Evolutionary conservation across 2,888 invertebrate species (phyloP), one percentile per base, ranked within the genome.

Genomic region (Troides oblongomaculatus): DNA sequence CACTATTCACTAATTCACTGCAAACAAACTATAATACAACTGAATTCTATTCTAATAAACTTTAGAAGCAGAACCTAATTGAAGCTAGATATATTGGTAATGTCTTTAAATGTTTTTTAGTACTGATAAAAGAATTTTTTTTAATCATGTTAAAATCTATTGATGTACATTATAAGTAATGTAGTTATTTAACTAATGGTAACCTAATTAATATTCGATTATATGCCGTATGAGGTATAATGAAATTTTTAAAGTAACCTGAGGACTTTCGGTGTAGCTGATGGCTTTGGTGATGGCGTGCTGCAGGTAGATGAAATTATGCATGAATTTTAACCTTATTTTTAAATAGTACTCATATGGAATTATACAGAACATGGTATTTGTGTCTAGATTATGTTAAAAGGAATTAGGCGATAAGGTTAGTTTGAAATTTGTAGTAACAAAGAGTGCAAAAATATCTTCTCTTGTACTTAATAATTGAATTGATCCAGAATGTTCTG

Each of bases 261-360:
- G 92, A 92, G 84, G 90, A 81, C 81, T 92, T 92, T 91, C 92
- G 85, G 89, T 92, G 92, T 88, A 92, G 86, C 88, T 92, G 92
- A 90, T 92, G 92, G 84, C 91, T 91, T 90, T 88, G 91, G 84
- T 91, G 90, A 85, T 84, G 91, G 81, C 90, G 92, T 92, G 92
- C 92, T 91, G 92, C 84, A 81, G 89, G 83, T 90, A 89, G 81
- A 90, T 90, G 89, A 86, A 91, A 90, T 84, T 79, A 85, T 80
- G 78, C 78, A 88, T 89, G 87, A 84, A 83, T 81, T 79, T 84
- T 81, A 82, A 79, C 72, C 14, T 56, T 56, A 56, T 8, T 56
- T 5, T 8, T 1, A 56, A 56, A 21, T 21, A 56, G 2, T 56
- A 56, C 3, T 21, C 10, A 18, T 21, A 56, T 56, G 18, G 5